Evolutionary conservation across 2,797 vertebrate species (phyloP).

Genomic region (Urocyon cinereoargenteus): DNA sequence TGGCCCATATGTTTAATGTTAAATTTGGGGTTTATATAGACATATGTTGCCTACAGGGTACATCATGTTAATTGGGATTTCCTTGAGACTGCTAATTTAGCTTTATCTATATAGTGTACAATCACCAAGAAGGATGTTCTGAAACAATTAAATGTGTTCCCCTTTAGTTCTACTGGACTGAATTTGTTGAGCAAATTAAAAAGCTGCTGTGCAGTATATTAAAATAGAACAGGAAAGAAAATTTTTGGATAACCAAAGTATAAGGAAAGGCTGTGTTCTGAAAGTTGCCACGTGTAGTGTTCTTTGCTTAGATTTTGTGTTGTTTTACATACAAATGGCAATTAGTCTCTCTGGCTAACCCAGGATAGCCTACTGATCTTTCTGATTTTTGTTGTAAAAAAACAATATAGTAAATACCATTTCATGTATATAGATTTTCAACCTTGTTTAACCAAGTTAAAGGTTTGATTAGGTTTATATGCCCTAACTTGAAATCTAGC

Average conservation of each 20-base stretch:
- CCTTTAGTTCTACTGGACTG: background rate
- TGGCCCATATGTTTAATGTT: background rate
- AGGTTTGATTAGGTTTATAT: background rate
- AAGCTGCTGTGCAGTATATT: background rate
- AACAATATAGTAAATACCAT: background rate
- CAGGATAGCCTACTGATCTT: background rate
- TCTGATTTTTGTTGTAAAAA: background rate
- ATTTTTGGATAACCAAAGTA: background rate
- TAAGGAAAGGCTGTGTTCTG: slow-evolving; percentile 6
- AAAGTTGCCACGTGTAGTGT: background rate
- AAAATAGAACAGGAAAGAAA: slow-evolving; percentile 10
- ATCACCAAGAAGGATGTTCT: background rate
- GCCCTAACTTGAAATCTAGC: background rate
- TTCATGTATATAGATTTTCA: background rate
- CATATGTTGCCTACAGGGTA: background rate
- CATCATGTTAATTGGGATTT: background rate
- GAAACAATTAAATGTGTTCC: background rate
- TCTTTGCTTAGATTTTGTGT: slow-evolving; percentile 11
- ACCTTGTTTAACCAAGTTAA: background rate
- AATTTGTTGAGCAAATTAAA: slow-evolving; percentile 10
- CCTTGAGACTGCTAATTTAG: background rate
- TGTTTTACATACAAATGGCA: background rate
- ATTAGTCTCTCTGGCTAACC: background rate
- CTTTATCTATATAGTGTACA: background rate
- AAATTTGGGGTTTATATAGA: slow-evolving; percentile 1